These are phyloP conservation scores for Metallyticus violacea DNA, from an alignment of 2,888 invertebrate species.

Conservation along the genomic window DNA sequence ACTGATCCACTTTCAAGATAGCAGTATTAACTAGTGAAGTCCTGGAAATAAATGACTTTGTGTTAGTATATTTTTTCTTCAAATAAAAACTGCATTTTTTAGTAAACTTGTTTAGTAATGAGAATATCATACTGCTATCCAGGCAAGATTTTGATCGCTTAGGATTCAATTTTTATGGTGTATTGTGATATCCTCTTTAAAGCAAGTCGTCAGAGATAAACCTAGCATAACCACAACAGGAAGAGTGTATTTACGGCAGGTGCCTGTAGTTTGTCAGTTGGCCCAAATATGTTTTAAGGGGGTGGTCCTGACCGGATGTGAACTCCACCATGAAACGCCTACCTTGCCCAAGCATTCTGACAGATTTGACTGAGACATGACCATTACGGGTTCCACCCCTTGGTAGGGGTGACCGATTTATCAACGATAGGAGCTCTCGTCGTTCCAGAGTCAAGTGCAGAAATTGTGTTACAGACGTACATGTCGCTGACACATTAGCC, in stretches of 20 bases:
- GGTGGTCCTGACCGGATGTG: not conserved
- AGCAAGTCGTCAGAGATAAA: too few species aligned
- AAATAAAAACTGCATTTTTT: too few species aligned
- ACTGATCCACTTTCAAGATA: too few species aligned
- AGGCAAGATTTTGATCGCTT: too few species aligned
- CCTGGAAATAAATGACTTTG: too few species aligned
- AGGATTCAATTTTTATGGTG: too few species aligned
- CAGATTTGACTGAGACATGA: slow-evolving; percentile 5
- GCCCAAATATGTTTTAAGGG: not conserved
- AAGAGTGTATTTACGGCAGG: not conserved
- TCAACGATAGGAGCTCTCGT: not conserved
- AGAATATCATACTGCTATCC: too few species aligned
- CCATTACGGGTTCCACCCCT: not conserved
- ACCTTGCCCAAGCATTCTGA: too few species aligned
- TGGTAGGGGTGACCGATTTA: not conserved
- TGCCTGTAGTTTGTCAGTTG: not conserved
- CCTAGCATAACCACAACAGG: not conserved
- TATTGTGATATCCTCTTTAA: too few species aligned
- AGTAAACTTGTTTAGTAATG: too few species aligned
- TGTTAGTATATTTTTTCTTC: too few species aligned
- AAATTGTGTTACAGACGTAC: not conserved
- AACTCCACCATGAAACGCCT: not conserved
- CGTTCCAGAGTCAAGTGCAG: not conserved
- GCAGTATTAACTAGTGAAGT: too few species aligned
- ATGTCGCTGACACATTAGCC: not conserved